Conservation (phyloP, 1,140 invertebrate species). For the Frieseomelitta varia region DNA sequence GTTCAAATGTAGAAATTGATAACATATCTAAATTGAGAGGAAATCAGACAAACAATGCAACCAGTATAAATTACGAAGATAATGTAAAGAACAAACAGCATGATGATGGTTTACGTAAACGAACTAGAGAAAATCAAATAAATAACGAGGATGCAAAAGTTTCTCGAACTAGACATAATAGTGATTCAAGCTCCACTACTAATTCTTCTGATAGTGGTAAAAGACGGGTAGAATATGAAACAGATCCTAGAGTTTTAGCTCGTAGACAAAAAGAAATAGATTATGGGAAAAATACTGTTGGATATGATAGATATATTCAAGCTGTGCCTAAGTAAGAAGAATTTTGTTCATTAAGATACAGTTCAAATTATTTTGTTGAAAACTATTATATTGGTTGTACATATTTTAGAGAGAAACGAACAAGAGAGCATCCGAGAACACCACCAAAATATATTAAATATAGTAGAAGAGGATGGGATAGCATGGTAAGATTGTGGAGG, state of each 20-base stretch:
- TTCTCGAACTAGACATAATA: constrained; percentile 70
- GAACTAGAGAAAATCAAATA: constrained; percentile 56
- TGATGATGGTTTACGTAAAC: constrained; percentile 57
- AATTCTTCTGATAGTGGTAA: constrained; percentile 69
- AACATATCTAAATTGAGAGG: not conserved
- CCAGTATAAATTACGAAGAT: constrained; percentile 36
- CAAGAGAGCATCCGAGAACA: constrained; percentile 90
- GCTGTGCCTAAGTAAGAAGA: constrained; percentile 87
- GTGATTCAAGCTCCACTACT: constrained; percentile 76
- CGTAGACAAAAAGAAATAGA: constrained; percentile 96
- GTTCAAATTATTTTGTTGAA: not conserved
- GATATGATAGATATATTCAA: constrained; percentile 91
- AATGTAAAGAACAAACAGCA: constrained; percentile 38
- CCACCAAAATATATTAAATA: constrained; percentile 94
- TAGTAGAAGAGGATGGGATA: constrained; percentile 95
- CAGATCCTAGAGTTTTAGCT: constrained; percentile 87
- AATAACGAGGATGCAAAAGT: constrained; percentile 53
- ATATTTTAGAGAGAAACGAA: constrained; percentile 85
- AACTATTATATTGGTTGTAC: constrained; percentile 10
- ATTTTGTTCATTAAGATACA: not conserved
- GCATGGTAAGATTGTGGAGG: constrained; percentile 92
- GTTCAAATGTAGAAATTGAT: constrained; percentile 20
- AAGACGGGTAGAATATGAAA: constrained; percentile 84
- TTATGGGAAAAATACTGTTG: constrained; percentile 96
- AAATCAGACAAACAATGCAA: constrained; percentile 9